Percentiles rank a stretch among this genome's conserved stretches.
phyloP scores from a whole-genome alignment of 92 coral and sea anemone genomes.

The Palythoa grandiflora region DNA sequence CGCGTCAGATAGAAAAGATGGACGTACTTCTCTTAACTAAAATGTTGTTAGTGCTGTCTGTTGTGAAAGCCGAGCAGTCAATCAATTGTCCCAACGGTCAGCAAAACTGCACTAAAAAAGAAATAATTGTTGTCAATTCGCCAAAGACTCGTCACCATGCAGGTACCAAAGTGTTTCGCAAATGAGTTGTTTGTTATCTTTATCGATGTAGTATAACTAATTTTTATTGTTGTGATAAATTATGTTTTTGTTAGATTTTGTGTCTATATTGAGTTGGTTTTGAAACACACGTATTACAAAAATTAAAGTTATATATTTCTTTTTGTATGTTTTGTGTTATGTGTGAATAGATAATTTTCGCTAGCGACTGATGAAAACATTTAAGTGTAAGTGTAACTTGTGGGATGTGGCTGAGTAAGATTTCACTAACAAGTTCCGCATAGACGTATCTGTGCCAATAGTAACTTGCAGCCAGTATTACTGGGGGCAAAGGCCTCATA shows the following conservation, averaged over 20 bases:
- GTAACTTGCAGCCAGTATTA: too few species aligned
- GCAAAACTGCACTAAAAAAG: constrained; percentile 23
- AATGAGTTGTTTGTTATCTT: not conserved
- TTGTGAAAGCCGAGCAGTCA: not conserved
- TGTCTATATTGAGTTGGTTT: not conserved
- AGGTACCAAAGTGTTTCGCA: constrained; percentile 23
- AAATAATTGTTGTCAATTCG: constrained; percentile 21
- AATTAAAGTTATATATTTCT: not conserved
- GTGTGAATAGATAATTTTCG: not conserved
- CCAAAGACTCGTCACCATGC: constrained; percentile 32
- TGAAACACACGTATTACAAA: not conserved
- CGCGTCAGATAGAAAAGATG: not conserved
- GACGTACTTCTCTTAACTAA: not conserved
- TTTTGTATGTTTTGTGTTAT: not conserved
- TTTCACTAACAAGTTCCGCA: too few species aligned
- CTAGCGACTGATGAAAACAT: too few species aligned
- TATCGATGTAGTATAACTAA: not conserved
- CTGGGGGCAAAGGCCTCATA: too few species aligned
- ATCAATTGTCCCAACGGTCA: not conserved
- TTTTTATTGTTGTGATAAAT: not conserved
- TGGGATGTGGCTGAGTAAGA: too few species aligned
- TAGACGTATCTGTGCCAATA: too few species aligned
- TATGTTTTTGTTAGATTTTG: not conserved
- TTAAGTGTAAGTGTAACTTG: too few species aligned
- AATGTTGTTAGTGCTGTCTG: constrained; percentile 3